Evolutionary conservation across 1,140 invertebrate genomes (phyloP).

Genomic region (Heterodera carotae): DNA sequence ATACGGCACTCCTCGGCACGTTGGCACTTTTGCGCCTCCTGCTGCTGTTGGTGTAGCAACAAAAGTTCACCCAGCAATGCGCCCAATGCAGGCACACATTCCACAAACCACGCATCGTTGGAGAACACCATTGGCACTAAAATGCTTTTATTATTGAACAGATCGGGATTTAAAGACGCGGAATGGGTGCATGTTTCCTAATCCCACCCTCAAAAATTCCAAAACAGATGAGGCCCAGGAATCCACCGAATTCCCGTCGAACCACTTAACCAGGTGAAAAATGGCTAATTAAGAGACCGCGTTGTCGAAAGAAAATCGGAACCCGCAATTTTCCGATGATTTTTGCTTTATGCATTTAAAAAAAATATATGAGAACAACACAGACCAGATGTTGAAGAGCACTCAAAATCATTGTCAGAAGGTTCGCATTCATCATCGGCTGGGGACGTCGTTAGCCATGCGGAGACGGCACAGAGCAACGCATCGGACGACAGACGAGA

Average conservation of each 20-base stretch:
- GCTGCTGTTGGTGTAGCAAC: not conserved
- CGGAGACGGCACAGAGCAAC: not conserved
- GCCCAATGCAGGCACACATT: not conserved
- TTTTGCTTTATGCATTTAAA: too few relatives aligned
- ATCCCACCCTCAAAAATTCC: too few relatives aligned
- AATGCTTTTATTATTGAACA: not conserved
- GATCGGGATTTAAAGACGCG: not conserved
- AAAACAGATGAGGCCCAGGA: too few relatives aligned
- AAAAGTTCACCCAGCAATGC: not conserved
- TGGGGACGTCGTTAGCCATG: not conserved
- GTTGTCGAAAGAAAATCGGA: too few relatives aligned
- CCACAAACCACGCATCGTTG: constrained; percentile 16
- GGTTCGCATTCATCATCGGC: not conserved
- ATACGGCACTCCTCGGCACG: not conserved
- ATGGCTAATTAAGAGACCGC: too few relatives aligned
- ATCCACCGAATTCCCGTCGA: too few relatives aligned
- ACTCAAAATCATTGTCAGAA: not conserved
- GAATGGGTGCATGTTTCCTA: too few relatives aligned
- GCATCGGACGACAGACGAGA: not conserved
- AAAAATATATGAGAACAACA: too few relatives aligned
- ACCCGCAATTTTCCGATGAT: too few relatives aligned
- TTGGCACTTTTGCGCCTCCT: too few relatives aligned
- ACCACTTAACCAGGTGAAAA: too few relatives aligned
- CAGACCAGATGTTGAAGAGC: not conserved
- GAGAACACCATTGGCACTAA: constrained; percentile 5